Conservation (phyloP, 1,140 invertebrate species). For the Wasmannia auropunctata region DNA sequence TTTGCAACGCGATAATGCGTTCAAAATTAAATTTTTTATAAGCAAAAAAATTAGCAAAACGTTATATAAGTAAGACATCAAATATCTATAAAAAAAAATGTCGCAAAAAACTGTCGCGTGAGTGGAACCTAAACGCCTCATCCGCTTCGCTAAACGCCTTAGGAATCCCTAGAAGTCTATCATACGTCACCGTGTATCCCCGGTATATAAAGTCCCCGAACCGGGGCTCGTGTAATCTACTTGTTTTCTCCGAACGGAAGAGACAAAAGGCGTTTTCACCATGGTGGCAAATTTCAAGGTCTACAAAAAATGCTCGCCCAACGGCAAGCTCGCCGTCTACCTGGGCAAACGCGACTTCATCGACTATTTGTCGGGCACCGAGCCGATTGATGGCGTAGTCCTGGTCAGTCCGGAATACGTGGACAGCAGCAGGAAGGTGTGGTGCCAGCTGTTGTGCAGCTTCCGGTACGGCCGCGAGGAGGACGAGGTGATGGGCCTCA, state of each 20-base stretch:
- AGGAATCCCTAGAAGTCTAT: constrained; percentile 67
- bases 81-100: constrained; percentile 16
- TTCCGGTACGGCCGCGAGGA: constrained; percentile 99
- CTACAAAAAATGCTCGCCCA: constrained; percentile 97
- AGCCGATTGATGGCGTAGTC: constrained; percentile 98
- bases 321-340: constrained; percentile 97
- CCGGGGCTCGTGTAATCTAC: not conserved
- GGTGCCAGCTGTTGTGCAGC: constrained; percentile 97
- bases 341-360: constrained; percentile 98
- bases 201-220: constrained; percentile 60
- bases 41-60: not conserved
- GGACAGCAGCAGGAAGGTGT: constrained; percentile 92
- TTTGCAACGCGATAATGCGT: not conserved
- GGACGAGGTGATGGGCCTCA: constrained; percentile 98
- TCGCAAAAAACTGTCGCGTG: constrained; percentile 28
- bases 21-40: not conserved
- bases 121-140: constrained; percentile 35
- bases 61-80: no score
- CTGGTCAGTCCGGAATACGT: constrained; percentile 97
- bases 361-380: constrained; percentile 96
- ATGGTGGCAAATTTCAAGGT: constrained; percentile 97
- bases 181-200: constrained; percentile 35
- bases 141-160: constrained; percentile 74
- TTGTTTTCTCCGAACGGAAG: constrained; percentile 1
- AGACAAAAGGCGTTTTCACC: constrained; percentile 71